Conservation (phyloP, 2,888 invertebrate species). For the Cryptophagus acutangulus region DNA sequence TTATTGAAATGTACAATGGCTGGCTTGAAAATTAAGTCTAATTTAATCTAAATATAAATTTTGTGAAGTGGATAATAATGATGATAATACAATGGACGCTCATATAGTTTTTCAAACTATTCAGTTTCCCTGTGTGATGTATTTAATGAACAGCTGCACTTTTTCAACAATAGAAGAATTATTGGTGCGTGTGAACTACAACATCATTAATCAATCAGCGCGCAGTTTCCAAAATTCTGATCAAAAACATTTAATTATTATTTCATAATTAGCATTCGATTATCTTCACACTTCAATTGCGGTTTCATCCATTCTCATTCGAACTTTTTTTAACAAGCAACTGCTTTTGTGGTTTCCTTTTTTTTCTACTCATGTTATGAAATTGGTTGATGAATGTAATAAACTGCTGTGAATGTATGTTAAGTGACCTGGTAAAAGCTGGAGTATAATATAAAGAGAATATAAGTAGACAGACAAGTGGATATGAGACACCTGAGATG, state of each 20-base stretch:
- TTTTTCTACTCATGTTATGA: too few species aligned
- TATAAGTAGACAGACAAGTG: conserved; percentile 26
- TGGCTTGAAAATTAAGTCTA: conserved; percentile 26
- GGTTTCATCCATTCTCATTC: too few species aligned
- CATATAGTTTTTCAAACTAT: conserved; percentile 24
- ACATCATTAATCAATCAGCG: conserved; percentile 38
- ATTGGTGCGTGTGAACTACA: conserved; percentile 41
- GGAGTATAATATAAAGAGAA: conserved; percentile 23
- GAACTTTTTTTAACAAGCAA: too few species aligned
- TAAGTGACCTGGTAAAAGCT: conserved; percentile 19
- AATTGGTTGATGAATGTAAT: too few species aligned
- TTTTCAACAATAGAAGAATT: conserved; percentile 35
- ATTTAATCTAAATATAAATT: conserved; percentile 33
- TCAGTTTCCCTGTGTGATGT: conserved; percentile 22
- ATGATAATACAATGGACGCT: conserved; percentile 30
- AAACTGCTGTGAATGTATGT: too few species aligned
- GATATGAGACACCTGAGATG: conserved; percentile 30
- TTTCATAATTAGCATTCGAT: not conserved
- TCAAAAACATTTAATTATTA: not conserved
- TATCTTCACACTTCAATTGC: too few species aligned
- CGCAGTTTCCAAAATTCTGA: conserved; percentile 30
- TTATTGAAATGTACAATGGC: conserved; percentile 3
- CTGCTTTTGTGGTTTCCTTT: too few species aligned
- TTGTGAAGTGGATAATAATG: conserved; percentile 32
- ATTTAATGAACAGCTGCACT: conserved; percentile 38